These are phyloP conservation scores for Lagria hirta DNA, from an alignment of 2,888 invertebrate species.

Conservation along the genomic window DNA sequence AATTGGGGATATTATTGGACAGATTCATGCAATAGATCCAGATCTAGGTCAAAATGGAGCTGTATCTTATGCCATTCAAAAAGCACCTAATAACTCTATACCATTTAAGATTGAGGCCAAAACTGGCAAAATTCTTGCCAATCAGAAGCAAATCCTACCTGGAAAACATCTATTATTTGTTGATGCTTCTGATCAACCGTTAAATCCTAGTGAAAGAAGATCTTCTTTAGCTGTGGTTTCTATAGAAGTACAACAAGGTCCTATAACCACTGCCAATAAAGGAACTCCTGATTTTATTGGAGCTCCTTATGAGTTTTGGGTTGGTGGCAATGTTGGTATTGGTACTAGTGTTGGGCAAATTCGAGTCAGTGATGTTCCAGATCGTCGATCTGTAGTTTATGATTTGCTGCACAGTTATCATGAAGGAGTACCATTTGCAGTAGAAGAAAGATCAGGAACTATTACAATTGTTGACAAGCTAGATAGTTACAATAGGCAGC, in stretches of 20 bases:
- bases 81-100: conserved; percentile 52
- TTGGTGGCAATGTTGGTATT: conserved; percentile 80
- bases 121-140: conserved; percentile 68
- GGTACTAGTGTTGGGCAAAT: conserved; percentile 87
- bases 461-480: conserved; percentile 81
- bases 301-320: conserved; percentile 88
- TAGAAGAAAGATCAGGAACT: conserved; percentile 84
- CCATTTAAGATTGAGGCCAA: conserved; percentile 73
- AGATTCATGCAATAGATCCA: conserved; percentile 79
- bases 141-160: conserved; percentile 65
- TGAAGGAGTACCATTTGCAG: conserved; percentile 91
- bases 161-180: conserved; percentile 80
- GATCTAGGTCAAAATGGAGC: conserved; percentile 77
- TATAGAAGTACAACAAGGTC: conserved; percentile 65
- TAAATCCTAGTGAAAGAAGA: conserved; percentile 79
- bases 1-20: conserved; percentile 66
- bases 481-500: conserved; percentile 65
- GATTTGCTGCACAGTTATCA: conserved; percentile 82
- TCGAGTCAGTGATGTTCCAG: conserved; percentile 70
- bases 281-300: conserved; percentile 78
- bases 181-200: conserved; percentile 80
- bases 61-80: conserved; percentile 57
- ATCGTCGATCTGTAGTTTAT: conserved; percentile 68
- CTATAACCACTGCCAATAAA: conserved; percentile 55
- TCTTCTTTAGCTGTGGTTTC: conserved; percentile 84